Evolutionary conservation across 2,888 invertebrate species (phyloP), one percentile per base, ranked within the genome.

Genomic region (Aethes cnicana): DNA sequence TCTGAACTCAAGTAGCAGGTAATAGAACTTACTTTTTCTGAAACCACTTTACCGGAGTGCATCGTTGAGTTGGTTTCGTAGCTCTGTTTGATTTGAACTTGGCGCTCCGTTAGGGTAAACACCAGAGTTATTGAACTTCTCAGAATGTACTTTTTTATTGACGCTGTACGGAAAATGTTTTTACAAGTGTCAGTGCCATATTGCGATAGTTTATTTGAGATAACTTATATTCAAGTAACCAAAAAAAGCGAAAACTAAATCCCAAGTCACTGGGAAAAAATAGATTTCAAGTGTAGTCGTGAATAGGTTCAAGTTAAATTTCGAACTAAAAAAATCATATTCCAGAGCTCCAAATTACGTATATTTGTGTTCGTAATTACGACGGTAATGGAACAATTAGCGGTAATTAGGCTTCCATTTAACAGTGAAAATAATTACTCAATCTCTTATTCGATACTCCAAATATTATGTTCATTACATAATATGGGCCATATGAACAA

Each of bases 41-140:
- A 6, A 5, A 26, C 12, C n/a, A 4, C 6, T 7, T 7, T 39
- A 46, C 16, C 25, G 28, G 21, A 20, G 9, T 46, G 44, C 18
- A 25, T 33, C 18, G 20, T 30, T 11, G 28, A 11, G 18, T 44
- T 32, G 44, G 43, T 44, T 14, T 5, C 9, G 30, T 21, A 17
- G 9, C 46, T 52, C 54, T 61, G 49, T 62, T 64, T 62, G 56
- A 53, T 57, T 57, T 56, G 56, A 57, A 25, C 41, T 7, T 25
- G 37, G 36, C 39, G 59, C 63, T 65, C 77, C 77, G 77, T 72
- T 75, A 73, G 57, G 17, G 50, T 66, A 72, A 76, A 74, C 64
- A 72, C 65, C 64, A 61, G 67, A 64, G 67, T 55, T 56, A 57
- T 56, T 57, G 50, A 53, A 50, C 47, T 23, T 44, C 26, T 50